These are phyloP conservation scores for Centropus unirufus DNA, from an alignment of 2,113 vertebrate species.

Conservation along the genomic window DNA sequence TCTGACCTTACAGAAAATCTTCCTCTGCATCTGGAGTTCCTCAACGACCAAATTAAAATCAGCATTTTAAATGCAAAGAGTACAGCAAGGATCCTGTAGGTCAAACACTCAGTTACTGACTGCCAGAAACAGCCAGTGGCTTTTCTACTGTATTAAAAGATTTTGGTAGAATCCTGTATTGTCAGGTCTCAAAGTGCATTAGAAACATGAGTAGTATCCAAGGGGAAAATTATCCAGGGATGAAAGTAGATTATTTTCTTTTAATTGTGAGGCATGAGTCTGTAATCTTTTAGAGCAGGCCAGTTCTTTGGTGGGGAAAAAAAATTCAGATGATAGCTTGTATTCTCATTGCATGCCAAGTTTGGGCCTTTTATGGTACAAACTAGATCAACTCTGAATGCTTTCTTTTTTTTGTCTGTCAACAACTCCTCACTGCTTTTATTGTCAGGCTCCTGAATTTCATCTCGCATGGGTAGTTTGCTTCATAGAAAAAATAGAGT, in stretches of 20 bases:
- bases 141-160: not conserved
- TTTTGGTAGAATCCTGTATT: not conserved
- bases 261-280: not conserved
- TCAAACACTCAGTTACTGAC: not conserved
- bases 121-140: not conserved
- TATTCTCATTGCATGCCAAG: not conserved
- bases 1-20: not conserved
- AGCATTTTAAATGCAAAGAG: not conserved
- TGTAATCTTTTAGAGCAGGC: not conserved
- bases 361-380: not conserved
- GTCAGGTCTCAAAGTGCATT: not conserved
- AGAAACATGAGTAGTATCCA: not conserved
- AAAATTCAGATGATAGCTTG: not conserved
- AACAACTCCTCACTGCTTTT: not conserved
- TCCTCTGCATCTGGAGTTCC: constrained; percentile 1
- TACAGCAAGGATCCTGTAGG: not conserved
- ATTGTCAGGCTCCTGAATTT: not conserved
- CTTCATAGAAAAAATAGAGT: not conserved
- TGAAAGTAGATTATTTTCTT: not conserved
- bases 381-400: not conserved
- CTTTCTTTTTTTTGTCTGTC: constrained; percentile 17
- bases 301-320: not conserved
- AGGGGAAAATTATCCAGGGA: not conserved
- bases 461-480: not conserved
- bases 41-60: not conserved